Percentiles rank a stretch among this genome's conserved stretches.
These are phyloP conservation scores for Halichondria panicea DNA, from an alignment of 37 sponge, comb jelly and placozoan species.

Conservation along the genomic window DNA sequence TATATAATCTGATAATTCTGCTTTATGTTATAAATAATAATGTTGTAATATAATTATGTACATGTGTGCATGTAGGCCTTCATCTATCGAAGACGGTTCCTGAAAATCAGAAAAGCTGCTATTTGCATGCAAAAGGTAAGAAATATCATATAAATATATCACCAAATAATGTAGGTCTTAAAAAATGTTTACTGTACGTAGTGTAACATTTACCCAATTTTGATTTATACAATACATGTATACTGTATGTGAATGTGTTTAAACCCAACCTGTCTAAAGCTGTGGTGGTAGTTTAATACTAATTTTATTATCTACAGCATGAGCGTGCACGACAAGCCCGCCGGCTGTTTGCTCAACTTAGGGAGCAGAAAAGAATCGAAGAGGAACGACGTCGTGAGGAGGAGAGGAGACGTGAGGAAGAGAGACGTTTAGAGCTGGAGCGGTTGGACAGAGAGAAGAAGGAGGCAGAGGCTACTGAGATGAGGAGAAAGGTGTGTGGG, in stretches of 20 bases:
- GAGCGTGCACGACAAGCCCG: constrained; percentile 78
- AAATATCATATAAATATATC: not conserved
- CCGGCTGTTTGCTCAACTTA: constrained; percentile 62
- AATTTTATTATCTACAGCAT: no score
- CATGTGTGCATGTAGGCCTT: constrained; percentile 28
- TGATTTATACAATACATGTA: not conserved
- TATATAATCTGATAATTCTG: not conserved
- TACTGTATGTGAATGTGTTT: not conserved
- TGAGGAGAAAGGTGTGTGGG: constrained; percentile 66
- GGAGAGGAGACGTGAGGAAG: constrained; percentile 82
- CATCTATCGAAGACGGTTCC: constrained; percentile 48
- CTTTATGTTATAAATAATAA: not conserved
- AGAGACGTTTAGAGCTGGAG: constrained; percentile 77
- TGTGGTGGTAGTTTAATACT: no score
- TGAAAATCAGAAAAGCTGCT: constrained; percentile 55
- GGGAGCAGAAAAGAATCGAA: constrained; percentile 83
- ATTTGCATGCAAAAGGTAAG: constrained; percentile 86
- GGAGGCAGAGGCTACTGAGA: constrained; percentile 79
- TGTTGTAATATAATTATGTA: not conserved
- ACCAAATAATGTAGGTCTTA: not conserved
- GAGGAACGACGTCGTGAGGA: constrained; percentile 88
- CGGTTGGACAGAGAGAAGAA: constrained; percentile 83
- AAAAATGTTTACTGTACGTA: not conserved
- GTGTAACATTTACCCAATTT: not conserved
- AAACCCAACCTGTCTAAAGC: no score